Evolutionary conservation across 35 echinoderm and acorn worm genomes (phyloP), one percentile per base, ranked within the genome.

Genomic region (Lytechinus variegatus): DNA sequence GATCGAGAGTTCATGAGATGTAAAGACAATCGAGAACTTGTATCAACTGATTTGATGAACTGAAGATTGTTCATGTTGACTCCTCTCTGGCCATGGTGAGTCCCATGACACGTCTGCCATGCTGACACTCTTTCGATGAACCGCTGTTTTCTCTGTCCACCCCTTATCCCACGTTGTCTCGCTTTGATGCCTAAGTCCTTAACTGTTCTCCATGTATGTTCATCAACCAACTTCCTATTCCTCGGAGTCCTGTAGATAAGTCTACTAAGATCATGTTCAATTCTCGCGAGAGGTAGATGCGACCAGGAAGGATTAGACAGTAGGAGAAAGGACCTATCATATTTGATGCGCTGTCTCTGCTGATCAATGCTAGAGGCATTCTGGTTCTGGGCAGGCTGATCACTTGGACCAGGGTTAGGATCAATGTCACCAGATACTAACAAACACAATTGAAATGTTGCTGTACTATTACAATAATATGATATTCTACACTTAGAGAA

Each of bases 141-240:
- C 58, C 58, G 10, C 9, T 61, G 58, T 61, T 61, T 61, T 10
- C 58, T 7, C 58, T 61, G 58, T 61, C 58, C 58, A 61, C 58
- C 58, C 58, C 58, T 61, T 61, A 14, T 61, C 58, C 58, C 58
- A 13, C 58, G 58, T 61, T 61, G 58, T 14, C 87, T 44, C 33
- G 87, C 52, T 89, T 89, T 24, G 87, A 89, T 89, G 87, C 87
- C 87, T 1, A 89, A 89, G n/a, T 89, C 87, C 14, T 27, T 89
- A 28, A 89, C 11, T 3, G 3, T 27, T 8, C 24, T 89, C 87
- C 87, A 89, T 89, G 4, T 52, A 12, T 6, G 10, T 28, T 28
- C 27, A 89, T 89, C 9, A 5, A 89, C 52, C 87, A 44, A 4
- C 21, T 28, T 28, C 52, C 87, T 89, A 12, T 89, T 89, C 14